Evolutionary conservation across 2,113 vertebrate genomes (phyloP).

Genomic region (Corythoichthys intestinalis): DNA sequence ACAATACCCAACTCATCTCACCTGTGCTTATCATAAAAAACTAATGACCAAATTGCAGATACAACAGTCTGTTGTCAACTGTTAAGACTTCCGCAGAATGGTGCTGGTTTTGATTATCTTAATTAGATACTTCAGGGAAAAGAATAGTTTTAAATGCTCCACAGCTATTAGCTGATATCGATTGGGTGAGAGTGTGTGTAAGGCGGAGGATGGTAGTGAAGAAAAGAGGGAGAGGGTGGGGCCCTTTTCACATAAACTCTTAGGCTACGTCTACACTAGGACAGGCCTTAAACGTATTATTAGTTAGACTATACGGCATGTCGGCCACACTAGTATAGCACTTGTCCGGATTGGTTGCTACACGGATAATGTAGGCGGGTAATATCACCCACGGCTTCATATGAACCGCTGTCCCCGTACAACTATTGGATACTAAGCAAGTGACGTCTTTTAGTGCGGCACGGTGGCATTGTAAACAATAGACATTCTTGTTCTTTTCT

Average conservation of each 20-base stretch:
- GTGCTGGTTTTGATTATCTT: slow-evolving; percentile 26
- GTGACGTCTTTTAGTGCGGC: too few relatives aligned
- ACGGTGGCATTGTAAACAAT: too few relatives aligned
- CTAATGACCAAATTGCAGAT: neutral
- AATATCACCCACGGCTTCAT: too few relatives aligned
- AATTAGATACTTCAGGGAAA: slow-evolving; percentile 49
- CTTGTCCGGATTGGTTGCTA: too few relatives aligned
- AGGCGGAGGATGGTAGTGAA: neutral
- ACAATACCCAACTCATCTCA: neutral
- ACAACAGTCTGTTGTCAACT: slow-evolving; percentile 4
- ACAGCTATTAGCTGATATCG: slow-evolving; percentile 53
- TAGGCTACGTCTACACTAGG: too few relatives aligned
- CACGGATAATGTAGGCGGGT: too few relatives aligned
- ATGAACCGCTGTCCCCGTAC: too few relatives aligned
- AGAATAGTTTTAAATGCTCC: slow-evolving; percentile 26
- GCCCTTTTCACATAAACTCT: neutral
- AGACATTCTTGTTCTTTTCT: too few relatives aligned
- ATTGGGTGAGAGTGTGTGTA: slow-evolving; percentile 19
- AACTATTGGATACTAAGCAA: too few relatives aligned
- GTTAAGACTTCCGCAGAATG: slow-evolving; percentile 1
- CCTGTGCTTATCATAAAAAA: neutral
- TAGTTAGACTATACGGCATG: too few relatives aligned
- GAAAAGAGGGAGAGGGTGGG: neutral
- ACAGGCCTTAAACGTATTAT: too few relatives aligned
- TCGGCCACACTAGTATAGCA: too few relatives aligned